Evolutionary conservation across 2,888 invertebrate species (phyloP), one percentile per base, ranked within the genome.

Genomic region (Helicoverpa assulta): DNA sequence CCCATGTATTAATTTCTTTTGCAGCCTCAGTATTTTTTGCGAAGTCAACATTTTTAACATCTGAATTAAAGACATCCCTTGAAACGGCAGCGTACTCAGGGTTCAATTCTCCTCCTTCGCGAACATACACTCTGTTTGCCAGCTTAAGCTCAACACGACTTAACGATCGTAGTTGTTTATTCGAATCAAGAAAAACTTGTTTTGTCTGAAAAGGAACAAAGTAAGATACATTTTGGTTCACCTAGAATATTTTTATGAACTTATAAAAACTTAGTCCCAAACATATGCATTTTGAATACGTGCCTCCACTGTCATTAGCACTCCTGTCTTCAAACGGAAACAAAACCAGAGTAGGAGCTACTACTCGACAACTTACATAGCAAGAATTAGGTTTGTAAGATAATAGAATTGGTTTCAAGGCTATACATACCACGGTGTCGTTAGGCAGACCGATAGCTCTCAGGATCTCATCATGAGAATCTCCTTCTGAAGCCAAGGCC

Each of bases 1-100:
- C 98, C 98, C 98, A 99, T 0, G 88, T 73, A 86, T 99, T 99
- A 59, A 99, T 98, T 10, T 90, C 93, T 0, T 91, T 79, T 0
- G 96, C 96, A 2, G 96, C 94, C 8, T 87, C 88, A 0, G 58
- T 70, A 0, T 93, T 90, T 19, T 96, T 81, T 0, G 61, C 63
- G 78, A 98, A 98, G 82, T 98, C 91, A 0, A 98, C 74, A 19
- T 93, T 92, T 82, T 97, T 93, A 0, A 97, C 96, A 72, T 97
- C 96, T 0, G 97, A 96, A 2, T 93, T 88, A 84, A 98, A 98
- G 26, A 96, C 90, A 8, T 96, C 93, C 18, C 89, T 88, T 0
- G 97, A 96, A 0, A 96, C 78, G 1, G 90, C 90, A 61, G 96
- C 93, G 83, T 97, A 98, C 0, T 94, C 86, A 0, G 94, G 84